phyloP scores from a whole-genome alignment of 2,888 invertebrate species.

The Drosophila borealis region DNA sequence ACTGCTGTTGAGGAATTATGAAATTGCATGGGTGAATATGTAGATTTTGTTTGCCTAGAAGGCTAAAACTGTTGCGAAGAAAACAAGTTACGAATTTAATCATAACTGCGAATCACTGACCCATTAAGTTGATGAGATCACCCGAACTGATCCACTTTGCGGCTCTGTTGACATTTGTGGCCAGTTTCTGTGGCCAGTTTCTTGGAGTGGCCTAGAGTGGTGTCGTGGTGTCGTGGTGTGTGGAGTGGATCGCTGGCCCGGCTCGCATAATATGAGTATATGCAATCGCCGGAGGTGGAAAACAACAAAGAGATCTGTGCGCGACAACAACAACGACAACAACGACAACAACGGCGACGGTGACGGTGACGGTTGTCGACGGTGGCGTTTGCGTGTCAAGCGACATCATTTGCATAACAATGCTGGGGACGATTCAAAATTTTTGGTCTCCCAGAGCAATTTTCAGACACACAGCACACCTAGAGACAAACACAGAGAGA shows the following conservation, averaged over 20 bases:
- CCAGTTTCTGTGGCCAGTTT: conserved; percentile 27
- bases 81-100: conserved; percentile 14
- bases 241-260: conserved; percentile 26
- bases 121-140: conserved; percentile 45
- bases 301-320: conserved; percentile 73
- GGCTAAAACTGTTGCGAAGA: conserved; percentile 1
- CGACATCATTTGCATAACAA: conserved; percentile 85
- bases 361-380: conserved; percentile 47
- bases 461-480: conserved; percentile 51
- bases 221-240: conserved; percentile 20
- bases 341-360: background rate
- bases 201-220: conserved; percentile 22
- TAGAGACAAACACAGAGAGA: conserved; percentile 1
- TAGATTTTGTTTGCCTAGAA: conserved; percentile 1
- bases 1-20: background rate
- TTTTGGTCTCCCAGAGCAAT: conserved; percentile 79
- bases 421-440: conserved; percentile 81
- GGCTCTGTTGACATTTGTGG: conserved; percentile 44
- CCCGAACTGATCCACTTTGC: conserved; percentile 40
- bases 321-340: conserved; percentile 56
- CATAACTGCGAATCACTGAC: conserved; percentile 43
- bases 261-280: conserved; percentile 55
- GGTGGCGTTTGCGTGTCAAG: conserved; percentile 83
- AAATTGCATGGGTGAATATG: conserved; percentile 7
- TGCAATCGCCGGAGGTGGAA: conserved; percentile 66